A percentile compares a stretch with the other conserved stretches of the same genome.
Evolutionary conservation across 2,113 vertebrate genomes (phyloP).

Genomic region (Chionodraco myersi): DNA sequence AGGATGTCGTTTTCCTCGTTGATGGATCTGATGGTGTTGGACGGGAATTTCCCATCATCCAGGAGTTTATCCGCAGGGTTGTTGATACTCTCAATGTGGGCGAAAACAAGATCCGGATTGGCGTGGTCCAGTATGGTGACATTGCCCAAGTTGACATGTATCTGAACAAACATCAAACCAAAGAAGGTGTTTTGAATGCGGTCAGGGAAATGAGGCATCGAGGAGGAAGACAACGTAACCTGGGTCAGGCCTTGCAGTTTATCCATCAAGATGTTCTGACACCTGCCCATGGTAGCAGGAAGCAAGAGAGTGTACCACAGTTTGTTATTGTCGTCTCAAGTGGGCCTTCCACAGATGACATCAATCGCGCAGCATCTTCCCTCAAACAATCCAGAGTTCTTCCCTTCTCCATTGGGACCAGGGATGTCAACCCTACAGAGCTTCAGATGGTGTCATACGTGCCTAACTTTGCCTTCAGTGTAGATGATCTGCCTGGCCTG

Average conservation of each 20-base stretch:
- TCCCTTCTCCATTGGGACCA: conserved; percentile 90
- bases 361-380: conserved; percentile 79
- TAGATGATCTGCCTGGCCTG: conserved; percentile 88
- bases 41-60: conserved; percentile 87
- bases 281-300: conserved; percentile 85
- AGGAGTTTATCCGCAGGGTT: conserved; percentile 87
- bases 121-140: conserved; percentile 91
- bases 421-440: conserved; percentile 85
- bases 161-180: conserved; percentile 88
- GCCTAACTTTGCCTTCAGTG: conserved; percentile 84
- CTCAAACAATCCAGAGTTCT: conserved; percentile 88
- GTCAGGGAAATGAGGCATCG: conserved; percentile 80
- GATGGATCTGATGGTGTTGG: conserved; percentile 91
- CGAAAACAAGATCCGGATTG: conserved; percentile 87
- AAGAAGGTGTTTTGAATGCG: conserved; percentile 82
- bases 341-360: conserved; percentile 88
- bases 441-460: conserved; percentile 88
- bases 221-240: conserved; percentile 89
- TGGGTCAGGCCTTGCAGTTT: conserved; percentile 89
- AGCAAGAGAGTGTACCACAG: conserved; percentile 88
- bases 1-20: conserved; percentile 93
- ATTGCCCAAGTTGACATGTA: conserved; percentile 85
- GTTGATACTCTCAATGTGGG: conserved; percentile 90
- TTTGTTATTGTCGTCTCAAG: conserved; percentile 92
- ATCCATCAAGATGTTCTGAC: conserved; percentile 85